A percentile compares a stretch with the other conserved stretches of the same genome.
Conservation (phyloP, 2,888 invertebrate species). For the Philaethria dido region DNA sequence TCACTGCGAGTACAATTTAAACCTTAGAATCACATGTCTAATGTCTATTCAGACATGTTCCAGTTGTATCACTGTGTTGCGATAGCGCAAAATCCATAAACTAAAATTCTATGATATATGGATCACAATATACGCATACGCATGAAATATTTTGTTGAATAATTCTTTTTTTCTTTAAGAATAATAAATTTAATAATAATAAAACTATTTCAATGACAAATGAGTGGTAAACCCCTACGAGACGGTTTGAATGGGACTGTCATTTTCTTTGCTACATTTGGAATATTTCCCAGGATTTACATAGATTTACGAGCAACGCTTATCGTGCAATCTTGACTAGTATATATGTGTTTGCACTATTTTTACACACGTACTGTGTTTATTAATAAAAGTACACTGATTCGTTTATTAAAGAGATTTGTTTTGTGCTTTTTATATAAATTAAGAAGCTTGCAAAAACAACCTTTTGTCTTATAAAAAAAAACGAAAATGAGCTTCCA, state of each 20-base stretch:
- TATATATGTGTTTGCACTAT: constrained; percentile 5
- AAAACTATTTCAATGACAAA: constrained; percentile 23
- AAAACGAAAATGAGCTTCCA: too few species aligned
- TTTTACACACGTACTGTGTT: background rate
- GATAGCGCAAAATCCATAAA: too few species aligned
- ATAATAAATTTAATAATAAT: constrained; percentile 19
- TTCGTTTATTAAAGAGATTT: too few species aligned
- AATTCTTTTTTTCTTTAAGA: background rate
- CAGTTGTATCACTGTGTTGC: too few species aligned
- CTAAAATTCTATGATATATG: background rate
- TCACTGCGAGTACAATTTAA: too few species aligned
- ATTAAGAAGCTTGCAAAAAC: too few species aligned
- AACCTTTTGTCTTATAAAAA: too few species aligned
- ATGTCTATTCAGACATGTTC: too few species aligned
- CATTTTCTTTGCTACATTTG: constrained; percentile 36
- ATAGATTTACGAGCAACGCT: constrained; percentile 44
- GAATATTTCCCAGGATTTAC: constrained; percentile 43
- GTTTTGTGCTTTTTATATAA: too few species aligned
- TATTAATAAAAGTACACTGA: background rate
- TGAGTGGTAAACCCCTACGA: constrained; percentile 24
- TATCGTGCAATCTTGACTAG: constrained; percentile 28
- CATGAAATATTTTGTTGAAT: background rate
- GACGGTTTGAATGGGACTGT: constrained; percentile 31
- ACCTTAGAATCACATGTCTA: too few species aligned
- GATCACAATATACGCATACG: too few species aligned